These are phyloP conservation scores for Orchesella flavescens DNA, from an alignment of 2,888 invertebrate genomes.

Conservation along the genomic window DNA sequence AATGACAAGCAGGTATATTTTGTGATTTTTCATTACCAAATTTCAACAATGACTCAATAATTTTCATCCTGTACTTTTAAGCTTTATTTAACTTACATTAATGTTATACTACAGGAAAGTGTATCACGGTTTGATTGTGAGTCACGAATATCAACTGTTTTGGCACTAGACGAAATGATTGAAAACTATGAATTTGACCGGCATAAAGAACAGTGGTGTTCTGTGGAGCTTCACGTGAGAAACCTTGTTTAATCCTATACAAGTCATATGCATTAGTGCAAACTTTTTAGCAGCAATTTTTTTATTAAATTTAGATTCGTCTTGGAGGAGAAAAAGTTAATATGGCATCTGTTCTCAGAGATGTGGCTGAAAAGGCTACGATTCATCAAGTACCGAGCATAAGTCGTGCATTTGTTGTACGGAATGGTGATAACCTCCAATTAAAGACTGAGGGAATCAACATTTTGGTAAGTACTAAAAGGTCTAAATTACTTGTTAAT, in stretches of 20 bases:
- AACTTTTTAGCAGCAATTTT: too few relatives aligned
- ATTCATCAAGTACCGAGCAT: constrained; percentile 87
- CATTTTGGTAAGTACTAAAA: constrained; percentile 78
- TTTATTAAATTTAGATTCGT: constrained; percentile 67
- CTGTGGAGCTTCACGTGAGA: constrained; percentile 83
- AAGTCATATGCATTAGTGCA: too few relatives aligned
- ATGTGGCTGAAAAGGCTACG: constrained; percentile 82
- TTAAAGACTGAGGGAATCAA: constrained; percentile 97
- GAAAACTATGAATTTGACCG: constrained; percentile 85
- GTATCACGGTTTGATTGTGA: constrained; percentile 60
- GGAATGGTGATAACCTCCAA: constrained; percentile 75
- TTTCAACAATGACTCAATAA: too few relatives aligned
- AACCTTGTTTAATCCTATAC: background rate
- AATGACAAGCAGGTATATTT: too few relatives aligned
- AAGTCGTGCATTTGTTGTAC: constrained; percentile 86
- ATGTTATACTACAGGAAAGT: too few relatives aligned
- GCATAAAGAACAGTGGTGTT: constrained; percentile 87
- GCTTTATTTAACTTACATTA: too few relatives aligned
- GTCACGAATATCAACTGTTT: constrained; percentile 73
- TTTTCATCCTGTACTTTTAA: too few relatives aligned
- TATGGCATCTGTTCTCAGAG: constrained; percentile 83
- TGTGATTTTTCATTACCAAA: too few relatives aligned
- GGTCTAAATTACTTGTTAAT: too few relatives aligned
- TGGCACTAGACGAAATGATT: constrained; percentile 75
- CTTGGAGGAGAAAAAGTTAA: constrained; percentile 82